Conservation (phyloP, 2,797 vertebrate genomes). For the Acrocephalus scirpaceus region DNA sequence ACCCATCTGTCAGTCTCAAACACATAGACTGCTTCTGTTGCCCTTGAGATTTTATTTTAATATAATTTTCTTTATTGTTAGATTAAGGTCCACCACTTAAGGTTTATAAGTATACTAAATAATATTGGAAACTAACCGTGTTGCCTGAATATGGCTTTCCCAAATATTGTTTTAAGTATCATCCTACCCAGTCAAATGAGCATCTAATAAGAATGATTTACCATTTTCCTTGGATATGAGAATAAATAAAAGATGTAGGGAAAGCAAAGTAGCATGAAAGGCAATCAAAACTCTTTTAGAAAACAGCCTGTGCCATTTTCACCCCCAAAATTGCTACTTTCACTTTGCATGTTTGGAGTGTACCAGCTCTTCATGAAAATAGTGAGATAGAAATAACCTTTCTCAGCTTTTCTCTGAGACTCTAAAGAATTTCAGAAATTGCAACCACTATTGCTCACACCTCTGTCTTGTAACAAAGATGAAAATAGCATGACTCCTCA, state of each 20-base stretch:
- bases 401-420: neutral
- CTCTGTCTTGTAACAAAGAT: neutral
- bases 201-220: neutral
- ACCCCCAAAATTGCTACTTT: neutral
- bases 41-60: neutral
- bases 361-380: neutral
- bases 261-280: neutral
- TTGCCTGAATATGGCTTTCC: neutral
- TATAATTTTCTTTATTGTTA: neutral
- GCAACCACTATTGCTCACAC: rapidly evolving
- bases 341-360: neutral
- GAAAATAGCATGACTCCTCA: neutral
- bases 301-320: neutral
- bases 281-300: neutral
- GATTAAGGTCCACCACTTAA: neutral
- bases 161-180: neutral
- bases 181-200: neutral
- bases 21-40: neutral
- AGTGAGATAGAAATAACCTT: neutral
- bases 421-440: neutral
- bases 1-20: neutral
- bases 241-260: neutral
- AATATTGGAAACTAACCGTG: neutral
- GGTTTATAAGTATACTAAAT: neutral
- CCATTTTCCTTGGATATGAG: neutral